These are phyloP conservation scores for Exaiptasia diaphana DNA, from an alignment of 64 coral and sea anemone species.

Conservation along the genomic window DNA sequence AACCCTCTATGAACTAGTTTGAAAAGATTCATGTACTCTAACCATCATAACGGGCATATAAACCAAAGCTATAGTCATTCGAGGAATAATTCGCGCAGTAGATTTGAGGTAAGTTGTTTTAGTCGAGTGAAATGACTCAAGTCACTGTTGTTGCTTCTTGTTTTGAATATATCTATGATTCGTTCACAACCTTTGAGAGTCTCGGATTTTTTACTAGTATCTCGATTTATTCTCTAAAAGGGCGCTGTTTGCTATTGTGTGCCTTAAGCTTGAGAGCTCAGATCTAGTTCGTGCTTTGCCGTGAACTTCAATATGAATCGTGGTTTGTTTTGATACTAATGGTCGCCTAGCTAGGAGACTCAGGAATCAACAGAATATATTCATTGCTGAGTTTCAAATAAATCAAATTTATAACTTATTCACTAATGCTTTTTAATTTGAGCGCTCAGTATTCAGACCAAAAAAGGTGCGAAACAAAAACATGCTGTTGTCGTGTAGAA, in stretches of 20 bases:
- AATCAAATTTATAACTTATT: no score
- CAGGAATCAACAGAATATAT: no score
- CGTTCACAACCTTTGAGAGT: no score
- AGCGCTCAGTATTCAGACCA: background rate
- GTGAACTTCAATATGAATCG: background rate
- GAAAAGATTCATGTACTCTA: constrained; percentile 91
- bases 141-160: background rate
- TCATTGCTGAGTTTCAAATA: no score
- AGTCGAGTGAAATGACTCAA: background rate
- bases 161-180: background rate
- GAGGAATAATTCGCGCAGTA: constrained; percentile 85
- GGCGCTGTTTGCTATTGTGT: background rate
- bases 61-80: constrained; percentile 78
- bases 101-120: constrained; percentile 75
- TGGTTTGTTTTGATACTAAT: constrained; percentile 23
- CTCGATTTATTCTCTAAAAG: background rate
- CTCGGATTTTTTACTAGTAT: no score
- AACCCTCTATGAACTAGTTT: background rate
- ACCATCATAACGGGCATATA: constrained; percentile 70
- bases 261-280: background rate
- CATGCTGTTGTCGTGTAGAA: background rate
- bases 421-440: no score
- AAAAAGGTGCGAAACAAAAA: background rate
- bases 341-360: constrained; percentile 35
- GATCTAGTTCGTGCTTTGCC: background rate